phyloP scores from a whole-genome alignment of 2,888 invertebrate genomes.

The Erebia palarica region DNA sequence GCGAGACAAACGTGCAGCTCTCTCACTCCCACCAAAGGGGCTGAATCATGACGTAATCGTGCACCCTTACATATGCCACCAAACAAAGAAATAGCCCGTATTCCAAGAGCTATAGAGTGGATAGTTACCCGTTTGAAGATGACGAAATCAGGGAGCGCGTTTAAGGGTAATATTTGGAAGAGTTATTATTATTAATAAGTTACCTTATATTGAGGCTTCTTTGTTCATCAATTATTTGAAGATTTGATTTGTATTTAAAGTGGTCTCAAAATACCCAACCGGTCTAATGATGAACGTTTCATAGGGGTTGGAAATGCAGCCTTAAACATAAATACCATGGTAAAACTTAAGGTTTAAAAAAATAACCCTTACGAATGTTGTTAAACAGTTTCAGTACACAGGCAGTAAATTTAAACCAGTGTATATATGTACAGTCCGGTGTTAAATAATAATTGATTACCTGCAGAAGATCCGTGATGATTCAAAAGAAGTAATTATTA shows the following conservation, averaged over 20 bases:
- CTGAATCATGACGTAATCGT: conserved; percentile 71
- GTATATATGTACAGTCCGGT: too few species aligned
- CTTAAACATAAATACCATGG: too few species aligned
- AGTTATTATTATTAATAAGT: conserved; percentile 22
- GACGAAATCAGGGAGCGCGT: conserved; percentile 54
- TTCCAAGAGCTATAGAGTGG: neutral
- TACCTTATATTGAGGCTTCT: conserved; percentile 5
- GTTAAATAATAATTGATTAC: too few species aligned
- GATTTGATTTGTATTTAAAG: neutral
- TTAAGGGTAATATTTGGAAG: conserved; percentile 37
- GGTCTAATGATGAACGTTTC: too few species aligned
- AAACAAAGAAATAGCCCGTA: conserved; percentile 44
- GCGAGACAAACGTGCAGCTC: conserved; percentile 41
- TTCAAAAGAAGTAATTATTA: too few species aligned
- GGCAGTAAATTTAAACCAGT: too few species aligned
- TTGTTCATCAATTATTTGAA: neutral
- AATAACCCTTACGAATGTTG: too few species aligned
- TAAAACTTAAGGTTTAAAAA: too few species aligned
- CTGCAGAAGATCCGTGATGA: too few species aligned
- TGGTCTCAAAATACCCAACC: neutral
- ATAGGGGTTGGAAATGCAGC: too few species aligned
- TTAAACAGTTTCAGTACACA: too few species aligned
- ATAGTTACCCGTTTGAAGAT: conserved; percentile 37
- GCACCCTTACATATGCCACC: conserved; percentile 55
- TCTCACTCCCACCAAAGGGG: conserved; percentile 58